Conservation (phyloP, 1,140 invertebrate species). For the Camponotus floridanus region DNA sequence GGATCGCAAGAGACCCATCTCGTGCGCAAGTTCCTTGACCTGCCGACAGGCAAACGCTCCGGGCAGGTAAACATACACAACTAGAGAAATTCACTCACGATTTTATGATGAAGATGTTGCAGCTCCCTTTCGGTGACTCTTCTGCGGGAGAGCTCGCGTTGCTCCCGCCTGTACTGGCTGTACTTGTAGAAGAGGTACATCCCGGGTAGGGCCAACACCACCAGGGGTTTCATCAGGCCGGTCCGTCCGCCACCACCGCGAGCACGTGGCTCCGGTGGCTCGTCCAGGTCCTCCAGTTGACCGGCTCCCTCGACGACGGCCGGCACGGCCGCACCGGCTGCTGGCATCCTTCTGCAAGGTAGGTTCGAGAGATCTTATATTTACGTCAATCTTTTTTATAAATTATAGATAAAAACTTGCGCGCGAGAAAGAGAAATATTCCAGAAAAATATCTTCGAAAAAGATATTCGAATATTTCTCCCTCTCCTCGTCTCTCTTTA, state of each 20-base stretch:
- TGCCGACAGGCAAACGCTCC: not conserved
- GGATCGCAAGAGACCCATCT: conserved; percentile 17
- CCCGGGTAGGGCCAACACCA: conserved; percentile 93
- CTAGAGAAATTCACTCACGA: conserved; percentile 89
- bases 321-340: conserved; percentile 76
- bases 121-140: conserved; percentile 94
- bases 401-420: not conserved
- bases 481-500: not conserved
- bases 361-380: not conserved
- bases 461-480: not conserved
- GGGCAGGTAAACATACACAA: not conserved
- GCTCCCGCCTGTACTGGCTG: conserved; percentile 94
- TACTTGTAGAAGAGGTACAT: conserved; percentile 97
- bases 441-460: too few species aligned
- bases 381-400: not conserved
- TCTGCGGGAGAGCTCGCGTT: conserved; percentile 92
- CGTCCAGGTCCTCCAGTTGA: conserved; percentile 81
- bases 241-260: conserved; percentile 85
- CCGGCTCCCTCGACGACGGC: conserved; percentile 79
- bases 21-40: not conserved
- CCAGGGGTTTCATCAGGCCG: conserved; percentile 92
- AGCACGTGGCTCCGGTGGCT: conserved; percentile 81
- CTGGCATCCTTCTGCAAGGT: conserved; percentile 77
- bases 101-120: conserved; percentile 95
- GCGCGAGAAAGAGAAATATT: not conserved